Percentiles rank a stretch among this genome's conserved stretches.
These are phyloP conservation scores for Montipora sp. DNA, from an alignment of 64 coral and sea anemone genomes.

Conservation along the genomic window DNA sequence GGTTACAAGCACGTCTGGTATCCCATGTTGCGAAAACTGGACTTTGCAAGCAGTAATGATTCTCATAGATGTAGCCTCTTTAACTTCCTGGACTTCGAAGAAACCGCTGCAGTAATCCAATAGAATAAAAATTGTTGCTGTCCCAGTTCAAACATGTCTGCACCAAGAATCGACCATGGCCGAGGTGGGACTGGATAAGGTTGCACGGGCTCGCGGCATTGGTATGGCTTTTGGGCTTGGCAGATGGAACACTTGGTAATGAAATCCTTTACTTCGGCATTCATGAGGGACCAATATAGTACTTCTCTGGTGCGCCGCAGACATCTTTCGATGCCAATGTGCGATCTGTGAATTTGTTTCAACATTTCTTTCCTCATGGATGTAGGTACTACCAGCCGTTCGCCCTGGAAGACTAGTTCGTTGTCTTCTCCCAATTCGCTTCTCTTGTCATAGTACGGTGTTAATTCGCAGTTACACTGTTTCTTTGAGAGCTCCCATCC, in stretches of 20 bases:
- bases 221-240: no score
- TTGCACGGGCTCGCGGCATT: neutral
- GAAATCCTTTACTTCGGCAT: constrained; percentile 26
- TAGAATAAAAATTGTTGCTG: constrained; percentile 36
- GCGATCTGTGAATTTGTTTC: no score
- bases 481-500: no score
- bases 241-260: no score
- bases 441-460: no score
- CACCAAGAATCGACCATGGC: constrained; percentile 46
- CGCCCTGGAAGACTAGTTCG: constrained; percentile 47
- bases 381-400: neutral
- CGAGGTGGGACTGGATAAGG: constrained; percentile 11
- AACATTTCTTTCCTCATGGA: no score
- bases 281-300: constrained; percentile 36
- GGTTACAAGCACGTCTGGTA: constrained; percentile 52
- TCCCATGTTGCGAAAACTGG: constrained; percentile 49
- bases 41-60: constrained; percentile 47
- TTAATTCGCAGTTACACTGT: no score
- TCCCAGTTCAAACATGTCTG: constrained; percentile 43
- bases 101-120: constrained; percentile 54
- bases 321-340: no score
- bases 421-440: neutral
- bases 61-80: neutral
- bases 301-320: no score
- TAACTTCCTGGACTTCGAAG: constrained; percentile 67